Conservation (phyloP, 1,140 invertebrate genomes). For the Ephestia elutella region DNA sequence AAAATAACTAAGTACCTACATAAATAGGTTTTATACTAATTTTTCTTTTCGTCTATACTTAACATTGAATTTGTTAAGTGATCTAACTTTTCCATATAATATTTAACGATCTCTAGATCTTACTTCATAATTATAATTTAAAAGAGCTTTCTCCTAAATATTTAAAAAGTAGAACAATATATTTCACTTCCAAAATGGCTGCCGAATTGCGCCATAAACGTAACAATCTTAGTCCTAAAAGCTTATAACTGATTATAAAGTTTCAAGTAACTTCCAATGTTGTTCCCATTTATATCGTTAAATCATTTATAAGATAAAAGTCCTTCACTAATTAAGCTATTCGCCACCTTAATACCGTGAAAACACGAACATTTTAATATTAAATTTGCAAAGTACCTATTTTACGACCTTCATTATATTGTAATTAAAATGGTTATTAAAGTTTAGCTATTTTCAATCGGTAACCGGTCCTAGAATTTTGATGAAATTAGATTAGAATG, state of each 20-base stretch:
- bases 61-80: too few species aligned
- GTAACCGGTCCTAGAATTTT: too few species aligned
- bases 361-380: conserved; percentile 17
- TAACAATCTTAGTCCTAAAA: not conserved
- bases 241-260: conserved; percentile 12
- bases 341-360: conserved; percentile 8
- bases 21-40: too few species aligned
- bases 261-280: conserved; percentile 9
- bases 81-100: too few species aligned
- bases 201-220: not conserved
- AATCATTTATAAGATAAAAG: conserved; percentile 16
- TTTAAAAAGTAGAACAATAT: not conserved
- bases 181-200: not conserved
- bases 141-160: not conserved
- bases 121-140: too few species aligned
- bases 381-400: conserved; percentile 9
- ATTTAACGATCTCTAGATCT: too few species aligned
- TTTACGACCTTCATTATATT: not conserved
- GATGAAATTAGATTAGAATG: too few species aligned
- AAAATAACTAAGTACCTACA: too few species aligned
- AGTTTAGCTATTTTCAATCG: too few species aligned
- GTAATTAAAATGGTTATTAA: too few species aligned
- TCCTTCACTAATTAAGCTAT: conserved; percentile 16
- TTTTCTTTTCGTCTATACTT: too few species aligned
- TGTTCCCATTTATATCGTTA: conserved; percentile 15